Evolutionary conservation across 2,113 vertebrate species (phyloP), one percentile per base, ranked within the genome.

Genomic region (Arothron firmamentum): DNA sequence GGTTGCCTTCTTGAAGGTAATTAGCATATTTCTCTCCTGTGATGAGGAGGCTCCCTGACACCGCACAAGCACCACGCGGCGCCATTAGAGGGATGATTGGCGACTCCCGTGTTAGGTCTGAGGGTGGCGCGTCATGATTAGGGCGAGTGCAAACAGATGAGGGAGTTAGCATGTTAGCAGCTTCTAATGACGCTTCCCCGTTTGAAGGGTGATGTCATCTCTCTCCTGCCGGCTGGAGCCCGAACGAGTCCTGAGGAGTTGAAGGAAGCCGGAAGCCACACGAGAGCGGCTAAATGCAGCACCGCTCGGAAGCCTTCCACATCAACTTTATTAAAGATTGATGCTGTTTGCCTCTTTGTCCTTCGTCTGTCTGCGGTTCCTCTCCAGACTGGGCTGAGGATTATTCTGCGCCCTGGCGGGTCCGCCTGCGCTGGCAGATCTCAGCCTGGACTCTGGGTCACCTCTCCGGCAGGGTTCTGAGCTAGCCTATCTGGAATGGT

Each of bases 61-160:
- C 34, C 51, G 51, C 42, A n/a, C 23, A 5, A 11, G 21, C 52
- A 68, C 52, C 56, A 20, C 75, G 66, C 61, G 59, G 70, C 51
- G 53, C 83, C 78, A 84, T 85, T 79, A 84, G 55, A 75, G 54
- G 17, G 34, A 57, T 45, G 71, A 84, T 72, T 75, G 77, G 73
- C 61, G 58, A 59, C 65, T 66, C 54, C 69, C n/a, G 56, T 48
- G 55, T 69, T 53, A 19, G 65, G 60, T 23, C 45, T 80, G 81
- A 85, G 80, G 73, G 75, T 19, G 72, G 72, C 62, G 65, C 52
- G 21, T 59, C 56, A 57, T 62, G 60, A 70, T 38, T 51, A 70
- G 64, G 64, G 55, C 72, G 77, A 84, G 79, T 47, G 34, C 42
- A 59, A 52, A 55, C 45, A 21, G 65, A 70, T 66, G 64, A 57